phyloP scores from a whole-genome alignment of 2,888 invertebrate genomes.

The Pharmacophagus antenor region DNA sequence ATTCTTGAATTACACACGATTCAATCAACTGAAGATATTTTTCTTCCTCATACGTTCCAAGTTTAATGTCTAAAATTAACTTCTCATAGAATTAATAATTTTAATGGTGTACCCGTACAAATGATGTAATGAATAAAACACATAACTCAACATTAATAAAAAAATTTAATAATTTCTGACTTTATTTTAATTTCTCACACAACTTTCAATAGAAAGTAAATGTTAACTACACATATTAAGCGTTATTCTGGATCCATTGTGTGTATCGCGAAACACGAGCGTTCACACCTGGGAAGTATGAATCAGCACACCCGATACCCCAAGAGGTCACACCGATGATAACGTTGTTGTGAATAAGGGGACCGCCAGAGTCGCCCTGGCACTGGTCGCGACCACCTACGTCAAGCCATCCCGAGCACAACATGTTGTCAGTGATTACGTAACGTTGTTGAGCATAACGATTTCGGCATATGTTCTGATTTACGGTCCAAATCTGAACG shows the following conservation, averaged over 20 bases:
- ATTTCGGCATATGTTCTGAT: constrained; percentile 41
- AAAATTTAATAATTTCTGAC: too few species aligned
- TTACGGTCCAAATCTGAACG: constrained; percentile 48
- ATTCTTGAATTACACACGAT: too few species aligned
- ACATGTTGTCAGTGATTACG: constrained; percentile 49
- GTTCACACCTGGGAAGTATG: constrained; percentile 52
- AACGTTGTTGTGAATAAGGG: constrained; percentile 40
- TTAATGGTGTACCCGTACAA: too few species aligned
- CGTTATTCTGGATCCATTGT: constrained; percentile 49
- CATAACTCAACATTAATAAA: too few species aligned
- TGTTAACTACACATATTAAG: constrained; percentile 34
- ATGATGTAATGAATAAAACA: too few species aligned
- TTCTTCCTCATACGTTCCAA: too few species aligned
- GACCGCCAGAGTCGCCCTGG: constrained; percentile 9
- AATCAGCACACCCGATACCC: constrained; percentile 42
- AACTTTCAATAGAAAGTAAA: too few species aligned
- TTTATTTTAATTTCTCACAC: neutral
- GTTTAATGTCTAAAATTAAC: too few species aligned
- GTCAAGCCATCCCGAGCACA: constrained; percentile 51
- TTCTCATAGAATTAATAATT: too few species aligned
- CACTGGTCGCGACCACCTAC: constrained; percentile 46
- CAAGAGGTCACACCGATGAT: constrained; percentile 53
- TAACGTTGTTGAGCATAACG: constrained; percentile 40
- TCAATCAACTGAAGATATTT: too few species aligned
- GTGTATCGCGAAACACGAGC: constrained; percentile 48